phyloP scores from a whole-genome alignment of 2,113 vertebrate species.

The Scomber colias region DNA sequence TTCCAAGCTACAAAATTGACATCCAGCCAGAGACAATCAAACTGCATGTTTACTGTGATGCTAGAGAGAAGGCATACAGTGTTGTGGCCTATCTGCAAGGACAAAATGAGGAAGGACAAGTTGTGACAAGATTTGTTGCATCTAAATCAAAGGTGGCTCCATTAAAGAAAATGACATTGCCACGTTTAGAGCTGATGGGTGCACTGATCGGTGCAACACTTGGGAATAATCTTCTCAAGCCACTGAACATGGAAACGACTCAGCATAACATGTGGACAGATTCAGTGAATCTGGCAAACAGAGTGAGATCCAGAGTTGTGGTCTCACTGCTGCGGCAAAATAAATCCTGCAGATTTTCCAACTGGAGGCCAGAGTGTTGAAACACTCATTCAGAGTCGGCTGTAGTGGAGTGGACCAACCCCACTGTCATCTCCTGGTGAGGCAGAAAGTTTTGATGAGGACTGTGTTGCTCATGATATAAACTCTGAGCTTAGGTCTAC shows the following conservation, averaged over 20 bases:
- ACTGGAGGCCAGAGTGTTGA: neutral
- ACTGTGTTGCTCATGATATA: neutral
- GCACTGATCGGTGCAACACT: too few relatives aligned
- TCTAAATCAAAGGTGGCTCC: too few relatives aligned
- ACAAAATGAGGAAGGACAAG: too few relatives aligned
- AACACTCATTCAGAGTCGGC: neutral
- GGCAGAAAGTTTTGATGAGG: neutral
- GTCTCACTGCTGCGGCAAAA: neutral
- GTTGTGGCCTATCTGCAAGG: too few relatives aligned
- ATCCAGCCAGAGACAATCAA: neutral
- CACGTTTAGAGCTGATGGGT: too few relatives aligned
- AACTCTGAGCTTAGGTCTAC: neutral
- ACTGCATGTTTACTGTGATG: neutral
- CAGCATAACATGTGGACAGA: too few relatives aligned
- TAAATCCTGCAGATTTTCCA: neutral
- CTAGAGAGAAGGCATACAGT: too few relatives aligned
- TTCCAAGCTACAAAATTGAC: neutral
- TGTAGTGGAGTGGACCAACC: neutral
- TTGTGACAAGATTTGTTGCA: too few relatives aligned
- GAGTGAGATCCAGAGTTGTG: neutral
- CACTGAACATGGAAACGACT: too few relatives aligned
- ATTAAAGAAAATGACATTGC: too few relatives aligned
- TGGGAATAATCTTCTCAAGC: too few relatives aligned
- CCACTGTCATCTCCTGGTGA: neutral
- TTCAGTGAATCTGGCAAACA: too few relatives aligned